Evolutionary conservation across 2,113 vertebrate genomes (phyloP).

Genomic region (Guaruba guarouba): DNA sequence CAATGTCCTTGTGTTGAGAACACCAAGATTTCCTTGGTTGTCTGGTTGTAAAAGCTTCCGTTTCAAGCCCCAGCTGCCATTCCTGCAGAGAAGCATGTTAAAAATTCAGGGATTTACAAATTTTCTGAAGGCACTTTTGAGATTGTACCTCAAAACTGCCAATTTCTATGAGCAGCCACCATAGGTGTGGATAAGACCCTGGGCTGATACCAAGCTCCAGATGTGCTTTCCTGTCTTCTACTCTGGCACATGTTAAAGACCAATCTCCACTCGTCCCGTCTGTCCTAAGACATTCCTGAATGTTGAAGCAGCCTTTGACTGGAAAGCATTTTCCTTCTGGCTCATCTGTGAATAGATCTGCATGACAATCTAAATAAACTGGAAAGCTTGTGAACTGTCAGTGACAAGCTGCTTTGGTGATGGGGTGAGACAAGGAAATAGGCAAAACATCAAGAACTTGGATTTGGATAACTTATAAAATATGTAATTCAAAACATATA

Average conservation of each 20-base stretch:
- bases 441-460: slow-evolving; percentile 11
- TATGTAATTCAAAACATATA: not conserved
- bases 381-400: not conserved
- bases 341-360: not conserved
- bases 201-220: not conserved
- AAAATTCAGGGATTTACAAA: not conserved
- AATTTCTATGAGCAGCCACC: fast-evolving
- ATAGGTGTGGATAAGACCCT: fast-evolving
- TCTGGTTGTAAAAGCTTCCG: not conserved
- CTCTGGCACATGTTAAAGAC: not conserved
- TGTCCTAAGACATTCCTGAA: not conserved
- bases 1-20: not conserved
- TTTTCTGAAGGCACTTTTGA: not conserved
- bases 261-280: not conserved
- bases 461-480: not conserved
- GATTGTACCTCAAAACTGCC: not conserved
- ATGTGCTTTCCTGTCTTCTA: not conserved
- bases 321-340: not conserved
- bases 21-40: not conserved
- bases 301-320: not conserved
- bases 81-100: not conserved
- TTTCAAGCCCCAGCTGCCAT: not conserved
- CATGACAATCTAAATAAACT: slow-evolving; percentile 9
- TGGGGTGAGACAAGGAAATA: slow-evolving; percentile 1
- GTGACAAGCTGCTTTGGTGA: not conserved